phyloP scores from a whole-genome alignment of 2,113 vertebrate genomes.

The Micronycteris hirsuta region DNA sequence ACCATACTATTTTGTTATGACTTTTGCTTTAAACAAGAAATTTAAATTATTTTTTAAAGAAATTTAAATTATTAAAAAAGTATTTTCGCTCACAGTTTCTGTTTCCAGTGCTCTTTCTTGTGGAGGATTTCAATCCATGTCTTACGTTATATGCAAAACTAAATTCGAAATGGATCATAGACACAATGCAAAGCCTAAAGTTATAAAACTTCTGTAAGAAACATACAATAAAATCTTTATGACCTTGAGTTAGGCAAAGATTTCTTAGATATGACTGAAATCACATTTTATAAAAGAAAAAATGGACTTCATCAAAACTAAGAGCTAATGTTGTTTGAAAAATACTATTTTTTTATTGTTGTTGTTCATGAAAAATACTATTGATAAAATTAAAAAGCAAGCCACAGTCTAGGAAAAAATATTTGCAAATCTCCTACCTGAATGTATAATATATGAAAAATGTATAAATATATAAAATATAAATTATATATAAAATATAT shows the following conservation, averaged over 20 bases:
- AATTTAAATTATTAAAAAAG: not conserved
- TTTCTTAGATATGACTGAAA: not conserved
- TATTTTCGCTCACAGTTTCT: not conserved
- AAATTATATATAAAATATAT: not conserved
- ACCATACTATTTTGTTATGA: not conserved
- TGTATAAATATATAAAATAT: not conserved
- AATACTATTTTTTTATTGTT: not conserved
- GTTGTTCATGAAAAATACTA: not conserved
- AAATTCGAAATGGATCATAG: not conserved
- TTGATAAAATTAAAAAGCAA: not conserved
- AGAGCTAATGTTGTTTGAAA: not conserved
- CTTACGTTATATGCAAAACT: not conserved
- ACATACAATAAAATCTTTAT: not conserved
- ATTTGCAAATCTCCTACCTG: not conserved
- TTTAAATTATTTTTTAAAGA: not conserved
- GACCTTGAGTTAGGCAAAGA: not conserved
- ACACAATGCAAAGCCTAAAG: not conserved
- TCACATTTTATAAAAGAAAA: not conserved
- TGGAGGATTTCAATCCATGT: not conserved
- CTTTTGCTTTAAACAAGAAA: not conserved
- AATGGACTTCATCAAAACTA: not conserved
- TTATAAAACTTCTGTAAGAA: not conserved
- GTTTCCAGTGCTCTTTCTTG: not conserved
- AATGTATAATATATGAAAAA: not conserved
- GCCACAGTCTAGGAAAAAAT: not conserved